phyloP scores from a whole-genome alignment of 2,797 vertebrate genomes.

The Hydrocynus forskahlii region DNA sequence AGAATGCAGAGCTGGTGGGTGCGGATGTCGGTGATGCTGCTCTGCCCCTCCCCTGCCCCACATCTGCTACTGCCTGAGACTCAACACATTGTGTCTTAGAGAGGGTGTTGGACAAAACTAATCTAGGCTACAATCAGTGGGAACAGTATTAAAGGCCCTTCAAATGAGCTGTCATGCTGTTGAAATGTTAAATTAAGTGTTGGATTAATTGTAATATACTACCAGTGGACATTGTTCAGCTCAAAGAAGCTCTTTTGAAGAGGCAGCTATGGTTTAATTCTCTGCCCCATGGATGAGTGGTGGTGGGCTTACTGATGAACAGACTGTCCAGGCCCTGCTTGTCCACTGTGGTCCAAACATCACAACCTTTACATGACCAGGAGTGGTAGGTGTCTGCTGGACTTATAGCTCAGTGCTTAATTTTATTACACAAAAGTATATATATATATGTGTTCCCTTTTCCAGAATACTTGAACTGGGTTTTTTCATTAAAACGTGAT shows the following conservation, averaged over 20 bases:
- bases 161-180: constrained; percentile 12
- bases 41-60: constrained; percentile 60
- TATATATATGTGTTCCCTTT: constrained; percentile 72
- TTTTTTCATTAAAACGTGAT: constrained; percentile 75
- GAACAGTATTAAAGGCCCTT: constrained; percentile 50
- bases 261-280: constrained; percentile 35
- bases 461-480: constrained; percentile 82
- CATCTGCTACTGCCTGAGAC: constrained; percentile 67
- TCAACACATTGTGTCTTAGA: neutral
- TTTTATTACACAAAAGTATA: constrained; percentile 63
- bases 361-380: constrained; percentile 35
- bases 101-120: constrained; percentile 4
- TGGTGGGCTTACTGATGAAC: constrained; percentile 11
- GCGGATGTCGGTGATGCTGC: constrained; percentile 65
- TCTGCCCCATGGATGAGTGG: constrained; percentile 11
- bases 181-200: constrained; percentile 20
- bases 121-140: constrained; percentile 26
- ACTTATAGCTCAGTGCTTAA: constrained; percentile 64
- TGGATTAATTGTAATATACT: constrained; percentile 16
- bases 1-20: constrained; percentile 62
- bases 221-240: constrained; percentile 24
- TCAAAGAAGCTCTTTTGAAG: constrained; percentile 18
- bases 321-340: constrained; percentile 21
- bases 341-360: constrained; percentile 26
- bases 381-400: constrained; percentile 67